Conservation (phyloP, 2,113 vertebrate species). For the Apeltes quadracus region DNA sequence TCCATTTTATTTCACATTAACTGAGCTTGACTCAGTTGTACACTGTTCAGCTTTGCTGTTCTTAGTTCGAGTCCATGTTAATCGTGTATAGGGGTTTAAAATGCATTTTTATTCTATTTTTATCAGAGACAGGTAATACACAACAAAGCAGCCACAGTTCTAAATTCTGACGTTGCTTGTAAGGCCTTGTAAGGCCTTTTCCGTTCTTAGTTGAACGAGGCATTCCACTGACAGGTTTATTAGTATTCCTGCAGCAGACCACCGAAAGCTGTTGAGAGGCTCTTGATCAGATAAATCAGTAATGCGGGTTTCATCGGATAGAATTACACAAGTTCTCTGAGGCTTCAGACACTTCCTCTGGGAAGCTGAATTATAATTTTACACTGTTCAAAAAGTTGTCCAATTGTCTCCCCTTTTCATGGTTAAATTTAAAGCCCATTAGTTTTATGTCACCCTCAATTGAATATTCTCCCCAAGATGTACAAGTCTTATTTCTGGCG, state of each 20-base stretch:
- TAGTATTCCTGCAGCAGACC: slow-evolving; percentile 69
- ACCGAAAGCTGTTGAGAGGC: slow-evolving; percentile 56
- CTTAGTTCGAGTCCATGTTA: background rate
- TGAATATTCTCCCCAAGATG: slow-evolving; percentile 44
- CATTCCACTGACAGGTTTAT: slow-evolving; percentile 45
- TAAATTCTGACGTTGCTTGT: slow-evolving; percentile 13
- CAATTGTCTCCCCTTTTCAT: slow-evolving; percentile 72
- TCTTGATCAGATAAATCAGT: slow-evolving; percentile 72
- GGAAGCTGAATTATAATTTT: slow-evolving; percentile 59
- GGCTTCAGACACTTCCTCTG: slow-evolving; percentile 46
- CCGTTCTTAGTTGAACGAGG: slow-evolving; percentile 7
- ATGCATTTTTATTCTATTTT: background rate
- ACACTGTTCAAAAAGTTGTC: slow-evolving; percentile 73
- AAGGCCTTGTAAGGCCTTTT: background rate
- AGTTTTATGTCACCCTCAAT: slow-evolving; percentile 65
- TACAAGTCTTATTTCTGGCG: slow-evolving; percentile 25
- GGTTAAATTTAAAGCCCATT: slow-evolving; percentile 75
- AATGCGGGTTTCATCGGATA: slow-evolving; percentile 67
- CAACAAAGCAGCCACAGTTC: background rate
- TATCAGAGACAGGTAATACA: slow-evolving; percentile 4
- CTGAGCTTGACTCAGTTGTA: background rate
- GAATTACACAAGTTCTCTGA: slow-evolving; percentile 61
- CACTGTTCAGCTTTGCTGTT: background rate
- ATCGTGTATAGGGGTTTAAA: background rate
- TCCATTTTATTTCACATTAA: background rate